Evolutionary conservation across 2,113 vertebrate genomes (phyloP).

Genomic region (Catagonus wagneri): DNA sequence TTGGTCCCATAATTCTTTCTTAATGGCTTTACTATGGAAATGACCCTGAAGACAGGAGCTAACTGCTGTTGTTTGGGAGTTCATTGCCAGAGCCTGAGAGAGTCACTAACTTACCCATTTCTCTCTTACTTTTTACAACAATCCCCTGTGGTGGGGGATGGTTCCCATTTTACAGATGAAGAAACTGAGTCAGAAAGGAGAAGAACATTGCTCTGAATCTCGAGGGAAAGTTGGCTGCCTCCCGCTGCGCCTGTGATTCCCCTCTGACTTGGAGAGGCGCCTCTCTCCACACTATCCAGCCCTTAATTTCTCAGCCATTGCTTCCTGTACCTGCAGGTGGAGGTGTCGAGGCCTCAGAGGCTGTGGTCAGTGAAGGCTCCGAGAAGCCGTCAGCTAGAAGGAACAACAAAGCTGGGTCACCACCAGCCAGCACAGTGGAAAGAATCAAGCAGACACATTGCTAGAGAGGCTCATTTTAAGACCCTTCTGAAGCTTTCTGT

Average conservation of each 20-base stretch:
- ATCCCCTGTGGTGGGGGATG: background rate
- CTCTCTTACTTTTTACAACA: background rate
- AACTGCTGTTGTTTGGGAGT: background rate
- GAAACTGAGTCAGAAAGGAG: background rate
- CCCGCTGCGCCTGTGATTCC: background rate
- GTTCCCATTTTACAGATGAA: background rate
- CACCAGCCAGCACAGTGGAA: accelerated
- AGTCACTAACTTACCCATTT: background rate
- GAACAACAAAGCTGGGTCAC: background rate
- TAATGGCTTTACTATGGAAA: background rate
- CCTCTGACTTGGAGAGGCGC: background rate
- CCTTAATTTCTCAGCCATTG: background rate
- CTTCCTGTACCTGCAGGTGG: background rate
- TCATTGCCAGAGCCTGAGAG: background rate
- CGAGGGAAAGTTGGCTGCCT: background rate
- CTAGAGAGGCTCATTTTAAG: background rate
- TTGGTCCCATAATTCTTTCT: background rate
- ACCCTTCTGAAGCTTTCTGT: background rate
- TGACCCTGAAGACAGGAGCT: background rate
- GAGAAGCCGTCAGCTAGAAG: background rate
- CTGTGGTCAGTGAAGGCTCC: background rate
- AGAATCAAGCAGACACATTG: background rate
- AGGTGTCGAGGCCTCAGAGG: background rate
- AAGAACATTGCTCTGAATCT: background rate
- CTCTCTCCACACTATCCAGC: background rate